Conservation (phyloP, 2,888 invertebrate species). For the Nowickia ferox region DNA sequence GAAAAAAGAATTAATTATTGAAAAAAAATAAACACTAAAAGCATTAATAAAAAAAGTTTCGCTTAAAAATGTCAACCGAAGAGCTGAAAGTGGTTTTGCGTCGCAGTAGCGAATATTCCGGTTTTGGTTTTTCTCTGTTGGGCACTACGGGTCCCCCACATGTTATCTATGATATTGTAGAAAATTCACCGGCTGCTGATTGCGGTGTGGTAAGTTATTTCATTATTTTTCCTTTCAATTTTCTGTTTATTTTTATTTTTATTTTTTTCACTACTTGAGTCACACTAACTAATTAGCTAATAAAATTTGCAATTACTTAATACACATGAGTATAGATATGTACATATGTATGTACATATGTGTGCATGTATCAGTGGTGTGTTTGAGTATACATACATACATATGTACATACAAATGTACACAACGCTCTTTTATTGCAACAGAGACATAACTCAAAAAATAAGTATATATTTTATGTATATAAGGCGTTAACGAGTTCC, state of each 20-base stretch:
- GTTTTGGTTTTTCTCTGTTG: conserved; percentile 95
- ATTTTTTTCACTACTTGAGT: conserved; percentile 12
- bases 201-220: conserved; percentile 85
- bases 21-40: conserved; percentile 8
- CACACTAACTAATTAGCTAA: conserved; percentile 33
- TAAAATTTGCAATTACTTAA: background rate
- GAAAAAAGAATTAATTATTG: background rate
- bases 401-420: background rate
- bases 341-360: background rate
- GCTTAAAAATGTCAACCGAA: conserved; percentile 88
- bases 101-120: conserved; percentile 93
- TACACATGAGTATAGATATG: background rate
- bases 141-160: conserved; percentile 96
- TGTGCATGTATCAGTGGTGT: background rate
- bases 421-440: background rate
- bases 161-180: conserved; percentile 96
- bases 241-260: background rate
- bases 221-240: background rate
- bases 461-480: no score
- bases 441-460: no score
- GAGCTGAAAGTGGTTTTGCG: conserved; percentile 94
- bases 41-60: conserved; percentile 4
- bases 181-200: conserved; percentile 96
- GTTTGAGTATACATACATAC: background rate
- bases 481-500: no score